A percentile compares a stretch with the other conserved stretches of the same genome.
Conservation (phyloP, 2,888 invertebrate species). For the Diplolepis rosae region DNA sequence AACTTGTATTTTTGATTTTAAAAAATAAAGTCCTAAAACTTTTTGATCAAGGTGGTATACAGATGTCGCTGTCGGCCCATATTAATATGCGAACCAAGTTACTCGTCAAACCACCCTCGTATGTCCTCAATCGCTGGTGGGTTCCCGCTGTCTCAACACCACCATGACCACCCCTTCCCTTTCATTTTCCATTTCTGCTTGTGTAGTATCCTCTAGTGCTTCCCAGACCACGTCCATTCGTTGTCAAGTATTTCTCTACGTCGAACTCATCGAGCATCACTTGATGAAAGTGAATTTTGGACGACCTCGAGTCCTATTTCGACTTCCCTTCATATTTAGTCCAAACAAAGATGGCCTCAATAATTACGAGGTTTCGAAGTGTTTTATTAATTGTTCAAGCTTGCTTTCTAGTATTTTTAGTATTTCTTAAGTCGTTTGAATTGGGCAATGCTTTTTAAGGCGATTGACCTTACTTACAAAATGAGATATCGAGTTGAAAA, state of each 20-base stretch:
- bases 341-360: not conserved
- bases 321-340: not conserved
- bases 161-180: not conserved
- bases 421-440: too few relatives aligned
- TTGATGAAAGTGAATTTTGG: not conserved
- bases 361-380: too few relatives aligned
- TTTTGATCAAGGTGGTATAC: too few relatives aligned
- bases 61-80: too few relatives aligned
- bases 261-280: slow-evolving; percentile 46
- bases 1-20: too few relatives aligned
- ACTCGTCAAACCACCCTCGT: not conserved
- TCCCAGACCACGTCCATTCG: slow-evolving; percentile 32
- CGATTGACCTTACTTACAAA: too few relatives aligned
- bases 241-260: slow-evolving; percentile 53
- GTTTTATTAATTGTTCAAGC: too few relatives aligned
- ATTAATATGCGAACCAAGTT: too few relatives aligned
- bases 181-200: slow-evolving; percentile 18
- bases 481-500: too few relatives aligned
- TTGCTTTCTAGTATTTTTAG: too few relatives aligned
- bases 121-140: slow-evolving; percentile 1
- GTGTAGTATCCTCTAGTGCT: not conserved
- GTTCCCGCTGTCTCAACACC: slow-evolving; percentile 19
- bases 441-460: too few relatives aligned
- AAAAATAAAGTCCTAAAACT: too few relatives aligned
- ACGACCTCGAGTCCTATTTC: not conserved